Evolutionary conservation across 2,888 invertebrate genomes (phyloP).

Genomic region (Tetragnatha montana): DNA sequence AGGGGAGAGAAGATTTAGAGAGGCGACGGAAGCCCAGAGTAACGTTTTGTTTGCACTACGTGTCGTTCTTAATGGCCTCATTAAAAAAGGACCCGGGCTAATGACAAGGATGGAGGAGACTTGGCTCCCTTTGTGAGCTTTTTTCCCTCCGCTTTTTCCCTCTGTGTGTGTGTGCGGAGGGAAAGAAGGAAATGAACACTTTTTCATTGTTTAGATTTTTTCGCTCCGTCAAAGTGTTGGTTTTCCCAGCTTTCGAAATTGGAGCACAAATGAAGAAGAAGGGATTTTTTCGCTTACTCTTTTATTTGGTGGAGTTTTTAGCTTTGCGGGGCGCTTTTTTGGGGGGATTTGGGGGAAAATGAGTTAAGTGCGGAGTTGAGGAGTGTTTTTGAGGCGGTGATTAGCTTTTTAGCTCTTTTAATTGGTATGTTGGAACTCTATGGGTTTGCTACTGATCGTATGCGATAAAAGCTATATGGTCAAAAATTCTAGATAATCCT

Average conservation of each 20-base stretch:
- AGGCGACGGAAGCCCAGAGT: constrained; percentile 47
- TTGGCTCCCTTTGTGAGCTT: constrained; percentile 10
- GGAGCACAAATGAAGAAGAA: constrained; percentile 66
- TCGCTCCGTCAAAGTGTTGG: constrained; percentile 61
- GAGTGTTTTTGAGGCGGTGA: neutral
- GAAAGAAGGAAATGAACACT: constrained; percentile 65
- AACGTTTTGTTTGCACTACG: constrained; percentile 68
- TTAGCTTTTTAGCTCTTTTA: neutral
- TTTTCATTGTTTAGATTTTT: constrained; percentile 61
- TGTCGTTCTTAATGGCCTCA: constrained; percentile 69
- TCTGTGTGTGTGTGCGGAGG: neutral
- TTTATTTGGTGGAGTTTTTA: neutral
- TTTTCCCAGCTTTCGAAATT: constrained; percentile 67
- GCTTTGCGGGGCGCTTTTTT: neutral
- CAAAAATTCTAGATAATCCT: too few relatives aligned
- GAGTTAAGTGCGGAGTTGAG: neutral
- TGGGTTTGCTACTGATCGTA: too few relatives aligned
- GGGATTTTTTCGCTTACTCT: constrained; percentile 7
- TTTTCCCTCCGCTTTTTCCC: constrained; percentile 30
- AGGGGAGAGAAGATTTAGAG: constrained; percentile 36
- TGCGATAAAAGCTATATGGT: too few relatives aligned
- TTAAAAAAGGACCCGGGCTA: constrained; percentile 67
- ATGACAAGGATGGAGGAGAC: constrained; percentile 64
- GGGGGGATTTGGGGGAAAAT: constrained; percentile 20
- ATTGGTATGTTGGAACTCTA: neutral